A percentile compares a stretch with the other conserved stretches of the same genome.
These are phyloP conservation scores for Lethrus apterus DNA, from an alignment of 1,140 invertebrate genomes.

Conservation along the genomic window DNA sequence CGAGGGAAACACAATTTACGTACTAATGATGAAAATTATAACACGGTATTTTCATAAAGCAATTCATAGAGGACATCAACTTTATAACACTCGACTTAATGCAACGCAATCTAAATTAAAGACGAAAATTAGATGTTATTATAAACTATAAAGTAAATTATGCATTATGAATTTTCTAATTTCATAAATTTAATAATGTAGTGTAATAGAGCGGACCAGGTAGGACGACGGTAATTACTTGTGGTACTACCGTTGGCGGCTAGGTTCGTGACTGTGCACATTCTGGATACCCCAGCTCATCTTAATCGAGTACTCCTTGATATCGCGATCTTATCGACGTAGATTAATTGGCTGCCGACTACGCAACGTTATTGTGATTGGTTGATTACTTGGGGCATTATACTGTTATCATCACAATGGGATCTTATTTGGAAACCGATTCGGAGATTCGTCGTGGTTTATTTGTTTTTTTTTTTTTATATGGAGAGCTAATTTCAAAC, in stretches of 20 bases:
- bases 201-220: background rate
- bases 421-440: too few relatives aligned
- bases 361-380: conserved; percentile 35
- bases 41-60: too few relatives aligned
- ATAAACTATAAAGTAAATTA: conserved; percentile 1
- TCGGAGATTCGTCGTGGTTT: too few relatives aligned
- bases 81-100: too few relatives aligned
- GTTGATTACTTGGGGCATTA: conserved; percentile 15
- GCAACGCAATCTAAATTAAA: too few relatives aligned
- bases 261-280: background rate
- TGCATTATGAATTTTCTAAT: background rate
- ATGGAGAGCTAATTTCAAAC: too few relatives aligned
- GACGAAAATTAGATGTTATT: too few relatives aligned
- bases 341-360: conserved; percentile 35
- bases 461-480: too few relatives aligned
- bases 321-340: conserved; percentile 30
- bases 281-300: background rate
- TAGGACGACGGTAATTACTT: background rate
- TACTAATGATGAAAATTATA: too few relatives aligned
- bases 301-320: background rate
- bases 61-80: too few relatives aligned
- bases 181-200: background rate
- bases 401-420: background rate
- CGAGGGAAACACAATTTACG: too few relatives aligned
- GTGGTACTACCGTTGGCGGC: too few relatives aligned